Base-by-base conservation (phyloP, 2,888 invertebrate species). In the Prosapia bicincta region DNA sequence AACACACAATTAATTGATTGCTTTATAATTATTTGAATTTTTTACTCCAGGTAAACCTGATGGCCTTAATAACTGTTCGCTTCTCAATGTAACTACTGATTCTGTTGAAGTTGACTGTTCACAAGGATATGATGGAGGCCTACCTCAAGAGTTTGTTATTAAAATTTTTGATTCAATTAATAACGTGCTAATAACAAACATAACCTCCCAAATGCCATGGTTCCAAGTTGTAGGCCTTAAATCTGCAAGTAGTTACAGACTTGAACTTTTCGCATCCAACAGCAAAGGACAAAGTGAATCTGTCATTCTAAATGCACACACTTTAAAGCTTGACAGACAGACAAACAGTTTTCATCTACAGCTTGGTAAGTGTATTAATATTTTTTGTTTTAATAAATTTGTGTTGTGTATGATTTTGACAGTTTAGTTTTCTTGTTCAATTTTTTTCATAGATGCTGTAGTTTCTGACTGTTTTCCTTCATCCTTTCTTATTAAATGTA, bases 41-140 rank as follows among this genome's bases (percentile, higher is more conserved):
- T 5, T 2, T 38, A 65, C 26, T 78, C 66, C 85, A 92, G 92
- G 92, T 81, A 91, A 91, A 82, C 93, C 93, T 74, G 92, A 93
- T 84, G 86, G 90, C 6, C 87, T 92, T 78, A 87, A 89, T 79
- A 93, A 93, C 85, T 93, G 93, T 85, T 90, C 91, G 72, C 88
- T 92, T 80, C 86, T 90, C 78, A 93, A 93, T 85, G 91, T 91
- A 84, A 93, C 93, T 38, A 89, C 90, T 76, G 90, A 91, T 80
- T 89, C 92, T 32, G 85, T 93, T 80, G 89, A 90, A 84, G 90
- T 92, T 79, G 91, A 92, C 83, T 93, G 93, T 84, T 84, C 88
- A 26, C 91, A 92, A 82, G 93, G 93, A 76, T 93, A 92, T 85
- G 91, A 93, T 84, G 93, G 93, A 24, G 93, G 93, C 66, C 86